phyloP scores from a whole-genome alignment of 2,888 invertebrate genomes.

The Auanema freiburgensis region DNA sequence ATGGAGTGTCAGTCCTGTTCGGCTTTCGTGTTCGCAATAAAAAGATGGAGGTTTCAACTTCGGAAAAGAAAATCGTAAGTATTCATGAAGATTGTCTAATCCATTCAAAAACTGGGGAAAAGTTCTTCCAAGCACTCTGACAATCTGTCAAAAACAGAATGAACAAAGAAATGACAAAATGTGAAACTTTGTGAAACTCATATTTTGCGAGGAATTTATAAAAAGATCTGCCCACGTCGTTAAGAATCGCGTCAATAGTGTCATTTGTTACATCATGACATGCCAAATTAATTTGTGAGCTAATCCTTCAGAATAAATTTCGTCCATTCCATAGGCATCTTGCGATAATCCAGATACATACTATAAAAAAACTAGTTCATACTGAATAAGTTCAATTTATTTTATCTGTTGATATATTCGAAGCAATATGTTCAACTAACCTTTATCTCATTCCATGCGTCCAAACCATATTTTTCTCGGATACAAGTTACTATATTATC shows the following conservation, averaged over 20 bases:
- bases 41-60: slow-evolving; percentile 89
- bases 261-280: slow-evolving; percentile 53
- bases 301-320: slow-evolving; percentile 47
- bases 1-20: slow-evolving; percentile 87
- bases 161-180: not conserved
- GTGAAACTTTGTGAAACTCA: slow-evolving; percentile 58
- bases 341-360: slow-evolving; percentile 48
- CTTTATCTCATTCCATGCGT: slow-evolving; percentile 74
- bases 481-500: slow-evolving; percentile 92
- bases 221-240: slow-evolving; percentile 44
- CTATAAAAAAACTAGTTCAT: slow-evolving; percentile 23
- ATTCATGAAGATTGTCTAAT: slow-evolving; percentile 60
- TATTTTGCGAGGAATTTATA: slow-evolving; percentile 50
- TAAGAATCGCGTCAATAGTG: slow-evolving; percentile 35
- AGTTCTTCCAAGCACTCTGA: slow-evolving; percentile 61
- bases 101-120: slow-evolving; percentile 62
- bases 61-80: slow-evolving; percentile 65
- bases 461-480: slow-evolving; percentile 88
- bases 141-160: slow-evolving; percentile 31
- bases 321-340: slow-evolving; percentile 41
- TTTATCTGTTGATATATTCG: not conserved
- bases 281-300: slow-evolving; percentile 52
- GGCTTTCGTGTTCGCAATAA: slow-evolving; percentile 91
- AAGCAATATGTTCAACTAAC: too few species aligned
- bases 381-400: not conserved